Percentiles rank a stretch among this genome's conserved stretches.
These are phyloP conservation scores for Cheilosia urbana DNA, from an alignment of 2,888 invertebrate species.

Conservation along the genomic window DNA sequence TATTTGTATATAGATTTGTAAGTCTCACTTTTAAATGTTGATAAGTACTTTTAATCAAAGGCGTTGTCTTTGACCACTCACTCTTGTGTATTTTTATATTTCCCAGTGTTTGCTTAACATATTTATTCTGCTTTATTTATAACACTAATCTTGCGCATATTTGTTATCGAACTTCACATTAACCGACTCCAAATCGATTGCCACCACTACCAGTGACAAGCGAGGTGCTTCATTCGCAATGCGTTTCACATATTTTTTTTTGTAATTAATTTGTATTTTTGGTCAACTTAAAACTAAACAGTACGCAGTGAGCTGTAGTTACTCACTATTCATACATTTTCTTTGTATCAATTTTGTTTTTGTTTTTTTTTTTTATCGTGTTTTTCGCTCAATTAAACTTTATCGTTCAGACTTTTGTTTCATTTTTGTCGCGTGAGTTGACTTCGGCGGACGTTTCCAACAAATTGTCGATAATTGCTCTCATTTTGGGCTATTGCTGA, in stretches of 20 bases:
- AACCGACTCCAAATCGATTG: not conserved
- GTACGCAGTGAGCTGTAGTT: conserved; percentile 4
- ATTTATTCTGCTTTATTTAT: not conserved
- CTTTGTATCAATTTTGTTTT: not conserved
- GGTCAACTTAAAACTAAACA: not conserved
- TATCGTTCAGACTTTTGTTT: conserved; percentile 26
- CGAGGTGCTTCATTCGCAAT: too few species aligned
- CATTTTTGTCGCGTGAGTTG: conserved; percentile 56
- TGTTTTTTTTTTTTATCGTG: conserved; percentile 28
- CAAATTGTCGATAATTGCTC: conserved; percentile 50
- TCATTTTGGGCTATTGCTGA: conserved; percentile 35
- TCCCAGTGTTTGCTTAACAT: not conserved
- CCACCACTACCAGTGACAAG: too few species aligned
- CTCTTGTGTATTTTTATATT: not conserved
- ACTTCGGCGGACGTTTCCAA: conserved; percentile 54
- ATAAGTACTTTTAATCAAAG: conserved; percentile 45
- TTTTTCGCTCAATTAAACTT: conserved; percentile 61
- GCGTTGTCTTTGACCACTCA: conserved; percentile 49
- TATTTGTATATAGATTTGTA: conserved; percentile 8
- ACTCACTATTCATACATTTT: conserved; percentile 27
- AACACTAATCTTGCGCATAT: not conserved
- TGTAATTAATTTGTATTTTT: not conserved
- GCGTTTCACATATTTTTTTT: too few species aligned
- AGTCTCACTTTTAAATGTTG: conserved; percentile 23
- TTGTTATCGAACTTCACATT: conserved; percentile 1